Percentiles rank a stretch among this genome's conserved stretches.
Evolutionary conservation across 2,797 vertebrate species (phyloP).

Genomic region (Zalophus californianus): DNA sequence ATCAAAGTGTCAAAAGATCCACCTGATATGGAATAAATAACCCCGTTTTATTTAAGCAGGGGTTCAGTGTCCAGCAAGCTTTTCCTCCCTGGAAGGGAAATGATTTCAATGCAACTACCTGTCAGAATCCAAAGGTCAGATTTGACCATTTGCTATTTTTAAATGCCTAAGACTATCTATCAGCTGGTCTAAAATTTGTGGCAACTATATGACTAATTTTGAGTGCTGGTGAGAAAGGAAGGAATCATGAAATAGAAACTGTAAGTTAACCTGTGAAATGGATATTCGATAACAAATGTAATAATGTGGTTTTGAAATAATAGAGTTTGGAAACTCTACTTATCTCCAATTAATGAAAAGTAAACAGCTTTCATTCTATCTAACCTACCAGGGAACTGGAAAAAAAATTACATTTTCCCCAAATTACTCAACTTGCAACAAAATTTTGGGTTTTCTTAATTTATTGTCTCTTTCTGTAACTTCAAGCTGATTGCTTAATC

Average conservation of each 20-base stretch:
- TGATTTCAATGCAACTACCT: constrained; percentile 74
- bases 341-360: neutral
- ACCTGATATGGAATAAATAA: constrained; percentile 62
- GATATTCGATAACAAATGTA: constrained; percentile 34
- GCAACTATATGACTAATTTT: constrained; percentile 65
- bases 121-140: constrained; percentile 70
- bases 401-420: neutral
- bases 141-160: constrained; percentile 77
- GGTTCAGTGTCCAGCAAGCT: constrained; percentile 32
- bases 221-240: neutral
- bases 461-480: neutral
- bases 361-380: neutral
- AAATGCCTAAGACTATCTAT: constrained; percentile 50
- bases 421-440: constrained; percentile 26
- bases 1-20: constrained; percentile 68
- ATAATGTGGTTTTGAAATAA: neutral
- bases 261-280: neutral
- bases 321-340: constrained; percentile 10
- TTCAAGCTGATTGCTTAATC: neutral
- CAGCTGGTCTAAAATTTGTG: constrained; percentile 63
- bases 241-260: constrained; percentile 41
- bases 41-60: constrained; percentile 67
- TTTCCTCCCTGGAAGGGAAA: constrained; percentile 58
- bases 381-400: neutral
- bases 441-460: neutral